A percentile compares a stretch with the other conserved stretches of the same genome.
Conservation (phyloP, 2,797 vertebrate genomes). For the Borostomias antarcticus region DNA sequence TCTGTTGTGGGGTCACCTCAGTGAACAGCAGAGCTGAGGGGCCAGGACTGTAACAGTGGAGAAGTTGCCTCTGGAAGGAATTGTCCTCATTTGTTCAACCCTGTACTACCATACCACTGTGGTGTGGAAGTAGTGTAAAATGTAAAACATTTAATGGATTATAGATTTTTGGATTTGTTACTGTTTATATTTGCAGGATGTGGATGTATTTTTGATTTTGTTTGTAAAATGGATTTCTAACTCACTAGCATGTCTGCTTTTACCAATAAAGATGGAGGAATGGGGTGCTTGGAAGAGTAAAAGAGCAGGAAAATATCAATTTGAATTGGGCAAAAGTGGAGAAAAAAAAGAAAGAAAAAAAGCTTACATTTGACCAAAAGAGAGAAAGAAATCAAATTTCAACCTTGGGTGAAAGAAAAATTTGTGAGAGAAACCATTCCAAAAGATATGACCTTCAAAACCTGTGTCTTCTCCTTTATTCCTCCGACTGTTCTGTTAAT, state of each 20-base stretch:
- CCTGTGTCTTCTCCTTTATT: constrained; percentile 63
- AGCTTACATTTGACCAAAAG: constrained; percentile 27
- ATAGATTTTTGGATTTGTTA: constrained; percentile 93
- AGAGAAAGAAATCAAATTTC: constrained; percentile 35
- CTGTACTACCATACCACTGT: constrained; percentile 59
- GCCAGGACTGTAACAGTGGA: constrained; percentile 37
- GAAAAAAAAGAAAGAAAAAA: constrained; percentile 52
- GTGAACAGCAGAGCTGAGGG: constrained; percentile 26
- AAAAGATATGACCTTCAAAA: constrained; percentile 78
- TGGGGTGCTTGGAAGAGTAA: constrained; percentile 76
- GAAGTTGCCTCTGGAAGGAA: constrained; percentile 24
- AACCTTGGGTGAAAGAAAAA: constrained; percentile 55
- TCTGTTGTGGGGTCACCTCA: constrained; percentile 6
- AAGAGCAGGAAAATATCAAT: constrained; percentile 36
- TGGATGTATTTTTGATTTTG: constrained; percentile 96
- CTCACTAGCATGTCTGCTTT: constrained; percentile 95
- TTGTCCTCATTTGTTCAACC: constrained; percentile 53
- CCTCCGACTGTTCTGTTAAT: no score
- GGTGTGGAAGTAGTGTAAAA: constrained; percentile 78
- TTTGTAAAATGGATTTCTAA: constrained; percentile 98
- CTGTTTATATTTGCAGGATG: constrained; percentile 99
- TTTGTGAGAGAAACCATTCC: constrained; percentile 87
- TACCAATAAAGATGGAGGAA: constrained; percentile 98
- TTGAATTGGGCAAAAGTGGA: constrained; percentile 55
- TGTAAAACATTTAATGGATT: constrained; percentile 86